phyloP scores from a whole-genome alignment of 2,113 vertebrate species.

The Procavia capensis region DNA sequence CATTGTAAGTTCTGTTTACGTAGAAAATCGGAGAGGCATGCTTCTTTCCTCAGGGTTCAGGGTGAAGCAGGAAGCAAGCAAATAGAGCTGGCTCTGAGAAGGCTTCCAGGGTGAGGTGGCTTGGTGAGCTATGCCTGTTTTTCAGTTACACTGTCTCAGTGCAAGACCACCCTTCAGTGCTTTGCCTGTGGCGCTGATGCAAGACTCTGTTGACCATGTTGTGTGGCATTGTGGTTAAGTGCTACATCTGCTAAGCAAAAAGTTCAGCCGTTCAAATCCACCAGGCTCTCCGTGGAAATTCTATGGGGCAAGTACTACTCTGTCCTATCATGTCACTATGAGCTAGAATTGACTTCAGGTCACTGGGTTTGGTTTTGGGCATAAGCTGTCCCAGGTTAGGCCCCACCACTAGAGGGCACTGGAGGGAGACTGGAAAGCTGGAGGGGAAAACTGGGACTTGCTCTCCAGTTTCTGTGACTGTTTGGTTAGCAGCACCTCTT shows the following conservation, averaged over 20 bases:
- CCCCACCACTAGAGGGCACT: background rate
- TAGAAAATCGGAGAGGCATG: constrained; percentile 51
- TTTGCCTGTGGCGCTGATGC: background rate
- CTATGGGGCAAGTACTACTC: no score
- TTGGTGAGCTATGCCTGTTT: no score
- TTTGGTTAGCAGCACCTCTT: no score
- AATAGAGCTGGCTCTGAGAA: background rate
- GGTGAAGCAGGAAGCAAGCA: background rate
- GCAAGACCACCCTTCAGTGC: background rate
- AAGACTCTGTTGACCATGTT: background rate
- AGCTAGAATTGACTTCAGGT: no score
- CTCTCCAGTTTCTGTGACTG: background rate
- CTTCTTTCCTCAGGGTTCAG: background rate
- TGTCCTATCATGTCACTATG: no score
- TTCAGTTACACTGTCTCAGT: background rate
- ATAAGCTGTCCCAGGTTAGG: no score
- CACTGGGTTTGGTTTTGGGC: no score
- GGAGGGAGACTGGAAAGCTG: background rate
- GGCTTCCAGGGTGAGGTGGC: background rate
- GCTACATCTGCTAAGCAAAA: no score
- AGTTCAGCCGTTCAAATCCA: no score
- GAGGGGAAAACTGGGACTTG: background rate
- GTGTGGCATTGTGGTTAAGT: no score
- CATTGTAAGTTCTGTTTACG: constrained; percentile 50
- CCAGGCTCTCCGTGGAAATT: no score